Percentiles rank a stretch among this genome's conserved stretches.
Conservation (phyloP, 2,797 vertebrate species). For the Sebastes nivosus region DNA sequence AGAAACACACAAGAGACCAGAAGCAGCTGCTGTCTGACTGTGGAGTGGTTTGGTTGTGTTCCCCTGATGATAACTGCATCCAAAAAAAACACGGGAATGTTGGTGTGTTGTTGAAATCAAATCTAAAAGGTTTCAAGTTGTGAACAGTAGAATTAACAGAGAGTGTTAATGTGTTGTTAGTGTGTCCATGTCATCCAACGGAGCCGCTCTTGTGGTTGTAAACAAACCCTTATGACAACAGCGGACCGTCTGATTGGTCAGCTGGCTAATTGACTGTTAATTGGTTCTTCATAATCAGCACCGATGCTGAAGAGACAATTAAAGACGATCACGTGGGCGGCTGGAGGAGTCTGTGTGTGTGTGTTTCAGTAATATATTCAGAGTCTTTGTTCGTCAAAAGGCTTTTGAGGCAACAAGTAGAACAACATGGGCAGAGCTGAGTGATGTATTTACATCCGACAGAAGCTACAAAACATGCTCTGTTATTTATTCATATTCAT, state of each 20-base stretch:
- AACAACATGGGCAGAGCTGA: constrained; percentile 21
- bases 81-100: background rate
- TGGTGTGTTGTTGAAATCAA: no score
- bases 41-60: background rate
- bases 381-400: constrained; percentile 57
- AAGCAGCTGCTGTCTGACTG: background rate
- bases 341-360: constrained; percentile 5
- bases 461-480: background rate
- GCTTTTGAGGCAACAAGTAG: constrained; percentile 44
- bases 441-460: constrained; percentile 1
- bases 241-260: constrained; percentile 33
- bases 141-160: no score
- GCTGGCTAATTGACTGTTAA: constrained; percentile 41
- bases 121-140: no score
- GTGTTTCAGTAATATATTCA: constrained; percentile 51
- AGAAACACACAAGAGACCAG: no score
- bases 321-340: constrained; percentile 36
- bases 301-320: constrained; percentile 43
- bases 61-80: background rate
- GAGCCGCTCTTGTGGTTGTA: constrained; percentile 1
- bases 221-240: constrained; percentile 46
- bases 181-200: background rate
- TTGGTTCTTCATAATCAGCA: constrained; percentile 56
- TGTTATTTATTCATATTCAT: background rate
- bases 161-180: background rate